phyloP scores from a whole-genome alignment of 2,888 invertebrate genomes.

The Eupithecia subfuscata region DNA sequence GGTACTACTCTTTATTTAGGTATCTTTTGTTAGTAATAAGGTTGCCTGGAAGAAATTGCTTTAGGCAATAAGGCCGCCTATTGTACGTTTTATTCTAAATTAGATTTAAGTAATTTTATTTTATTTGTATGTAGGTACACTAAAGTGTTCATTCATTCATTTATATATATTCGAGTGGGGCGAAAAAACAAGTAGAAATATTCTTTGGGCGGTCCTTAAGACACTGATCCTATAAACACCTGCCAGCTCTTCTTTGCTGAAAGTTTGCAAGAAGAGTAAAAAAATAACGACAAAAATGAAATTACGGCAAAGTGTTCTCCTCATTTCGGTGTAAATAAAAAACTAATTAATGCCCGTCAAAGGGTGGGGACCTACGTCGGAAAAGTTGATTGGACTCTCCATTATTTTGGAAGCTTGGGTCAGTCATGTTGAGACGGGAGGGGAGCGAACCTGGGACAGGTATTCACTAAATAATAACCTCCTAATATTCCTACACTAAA shows the following conservation, averaged over 20 bases:
- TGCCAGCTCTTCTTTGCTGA: conserved; percentile 11
- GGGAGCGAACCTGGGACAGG: neutral
- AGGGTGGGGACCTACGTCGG: conserved; percentile 57
- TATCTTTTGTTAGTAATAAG: too few species aligned
- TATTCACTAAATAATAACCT: neutral
- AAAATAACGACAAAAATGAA: conserved; percentile 27
- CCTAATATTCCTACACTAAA: neutral
- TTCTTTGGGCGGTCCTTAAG: neutral
- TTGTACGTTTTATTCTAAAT: too few species aligned
- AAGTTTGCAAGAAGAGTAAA: conserved; percentile 10
- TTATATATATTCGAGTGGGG: neutral
- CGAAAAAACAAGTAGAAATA: neutral
- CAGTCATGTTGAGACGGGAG: conserved; percentile 11
- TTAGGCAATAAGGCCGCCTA: too few species aligned
- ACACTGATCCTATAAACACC: conserved; percentile 1
- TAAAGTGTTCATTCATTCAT: too few species aligned
- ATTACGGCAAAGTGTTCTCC: conserved; percentile 35
- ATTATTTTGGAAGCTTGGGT: conserved; percentile 52
- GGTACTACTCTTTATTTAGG: too few species aligned
- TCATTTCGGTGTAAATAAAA: conserved; percentile 52
- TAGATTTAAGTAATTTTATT: too few species aligned
- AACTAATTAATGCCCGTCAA: conserved; percentile 72
- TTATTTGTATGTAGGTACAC: too few species aligned
- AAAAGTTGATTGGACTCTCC: conserved; percentile 65
- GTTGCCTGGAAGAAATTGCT: too few species aligned